A percentile compares a stretch with the other conserved stretches of the same genome.
Conservation (phyloP, 2,888 invertebrate genomes). For the Drosophila aldrichi region DNA sequence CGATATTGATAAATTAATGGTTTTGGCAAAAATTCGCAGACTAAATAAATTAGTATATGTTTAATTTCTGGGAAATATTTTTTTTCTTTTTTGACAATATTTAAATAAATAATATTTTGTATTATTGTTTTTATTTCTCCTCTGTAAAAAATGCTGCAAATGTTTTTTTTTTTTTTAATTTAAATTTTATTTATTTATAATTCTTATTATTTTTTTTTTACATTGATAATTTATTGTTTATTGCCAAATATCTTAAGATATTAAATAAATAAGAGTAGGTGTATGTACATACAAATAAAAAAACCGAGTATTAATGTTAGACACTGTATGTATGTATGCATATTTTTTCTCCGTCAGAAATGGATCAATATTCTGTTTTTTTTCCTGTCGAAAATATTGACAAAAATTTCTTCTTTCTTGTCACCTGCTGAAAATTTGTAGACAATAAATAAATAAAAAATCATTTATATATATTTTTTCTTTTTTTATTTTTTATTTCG, state of each 20-base stretch:
- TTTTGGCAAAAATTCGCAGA: slow-evolving; percentile 14
- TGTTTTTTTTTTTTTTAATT: no score
- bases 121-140: no score
- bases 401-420: background rate
- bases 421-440: slow-evolving; percentile 15
- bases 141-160: no score
- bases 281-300: no score
- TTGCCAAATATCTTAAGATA: no score
- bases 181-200: no score
- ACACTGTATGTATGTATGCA: no score
- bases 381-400: background rate
- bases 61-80: background rate
- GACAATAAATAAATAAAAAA: slow-evolving; percentile 25
- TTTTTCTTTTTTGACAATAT: background rate
- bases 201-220: background rate
- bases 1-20: slow-evolving; percentile 34
- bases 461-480: background rate
- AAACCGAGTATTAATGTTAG: no score
- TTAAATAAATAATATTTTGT: no score
- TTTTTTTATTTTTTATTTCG: slow-evolving; percentile 8
- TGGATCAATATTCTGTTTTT: no score
- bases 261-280: no score
- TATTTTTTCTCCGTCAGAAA: no score
- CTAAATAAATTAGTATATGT: slow-evolving; percentile 17
- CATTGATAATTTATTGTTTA: background rate